Percentiles rank a stretch among this genome's conserved stretches.
phyloP scores from a whole-genome alignment of 2,888 invertebrate genomes.

The Stenichneumon culpator region DNA sequence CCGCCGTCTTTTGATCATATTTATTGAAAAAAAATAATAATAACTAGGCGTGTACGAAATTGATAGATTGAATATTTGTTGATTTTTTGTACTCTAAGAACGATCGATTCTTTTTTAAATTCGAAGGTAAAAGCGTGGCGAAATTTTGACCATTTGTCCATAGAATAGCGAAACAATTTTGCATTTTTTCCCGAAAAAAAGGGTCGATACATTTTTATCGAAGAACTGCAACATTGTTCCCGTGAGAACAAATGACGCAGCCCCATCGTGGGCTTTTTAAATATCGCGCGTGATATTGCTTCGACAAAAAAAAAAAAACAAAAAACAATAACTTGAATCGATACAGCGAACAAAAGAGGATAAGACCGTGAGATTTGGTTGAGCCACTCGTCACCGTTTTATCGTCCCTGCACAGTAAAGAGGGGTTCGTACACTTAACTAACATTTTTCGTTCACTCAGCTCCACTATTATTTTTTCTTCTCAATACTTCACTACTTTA shows the following conservation, averaged over 20 bases:
- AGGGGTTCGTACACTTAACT: too few species aligned
- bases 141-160: neutral
- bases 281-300: slow-evolving; percentile 12
- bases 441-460: too few species aligned
- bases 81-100: slow-evolving; percentile 2
- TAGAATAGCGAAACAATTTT: neutral
- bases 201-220: neutral
- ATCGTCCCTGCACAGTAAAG: slow-evolving; percentile 33
- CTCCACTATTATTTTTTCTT: too few species aligned
- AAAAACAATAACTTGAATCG: slow-evolving; percentile 28
- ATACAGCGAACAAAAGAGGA: slow-evolving; percentile 5
- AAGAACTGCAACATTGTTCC: neutral
- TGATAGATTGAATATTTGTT: slow-evolving; percentile 6
- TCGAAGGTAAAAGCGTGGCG: neutral
- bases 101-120: neutral
- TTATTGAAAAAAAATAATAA: neutral
- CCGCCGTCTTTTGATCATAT: neutral
- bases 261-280: slow-evolving; percentile 6
- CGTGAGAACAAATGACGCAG: neutral
- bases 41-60: neutral
- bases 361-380: slow-evolving; percentile 12
- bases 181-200: neutral
- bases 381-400: slow-evolving; percentile 46
- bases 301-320: neutral
- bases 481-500: too few species aligned